Evolutionary conservation across 2,797 vertebrate species (phyloP).

Genomic region (Sebastiscus tertius): DNA sequence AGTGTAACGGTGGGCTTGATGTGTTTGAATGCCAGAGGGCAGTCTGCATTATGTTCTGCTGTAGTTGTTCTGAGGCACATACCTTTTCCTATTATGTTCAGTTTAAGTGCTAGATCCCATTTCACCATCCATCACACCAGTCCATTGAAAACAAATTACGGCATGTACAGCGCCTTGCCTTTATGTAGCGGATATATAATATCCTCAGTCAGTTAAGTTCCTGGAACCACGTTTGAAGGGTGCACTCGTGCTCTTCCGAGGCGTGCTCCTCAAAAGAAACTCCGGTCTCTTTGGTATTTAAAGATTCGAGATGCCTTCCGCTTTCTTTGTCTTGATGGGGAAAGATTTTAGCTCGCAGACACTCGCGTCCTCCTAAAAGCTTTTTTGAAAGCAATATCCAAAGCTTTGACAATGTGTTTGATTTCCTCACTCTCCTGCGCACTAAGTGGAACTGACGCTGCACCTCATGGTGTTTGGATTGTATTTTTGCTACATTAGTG

Average conservation of each 20-base stretch:
- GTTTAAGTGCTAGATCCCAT: neutral
- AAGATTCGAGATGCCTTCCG: slow-evolving; percentile 33
- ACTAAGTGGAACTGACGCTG: slow-evolving; percentile 56
- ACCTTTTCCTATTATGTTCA: neutral
- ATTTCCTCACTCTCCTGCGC: slow-evolving; percentile 37
- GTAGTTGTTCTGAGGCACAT: neutral
- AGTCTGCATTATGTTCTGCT: neutral
- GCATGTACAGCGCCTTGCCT: slow-evolving; percentile 4
- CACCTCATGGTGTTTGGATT: slow-evolving; percentile 33
- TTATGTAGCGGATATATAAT: slow-evolving; percentile 9
- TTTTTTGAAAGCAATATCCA: slow-evolving; percentile 50
- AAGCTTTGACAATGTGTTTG: slow-evolving; percentile 43
- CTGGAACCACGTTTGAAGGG: slow-evolving; percentile 19
- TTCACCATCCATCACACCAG: slow-evolving; percentile 10
- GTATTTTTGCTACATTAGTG: slow-evolving; percentile 40
- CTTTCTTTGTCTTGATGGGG: slow-evolving; percentile 44
- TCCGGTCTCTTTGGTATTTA: slow-evolving; percentile 29
- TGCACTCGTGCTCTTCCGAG: slow-evolving; percentile 18
- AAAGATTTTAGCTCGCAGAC: slow-evolving; percentile 42
- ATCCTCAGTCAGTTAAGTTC: slow-evolving; percentile 14
- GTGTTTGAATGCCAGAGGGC: slow-evolving; percentile 23
- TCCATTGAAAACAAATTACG: slow-evolving; percentile 18
- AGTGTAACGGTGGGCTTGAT: neutral
- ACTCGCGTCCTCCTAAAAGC: slow-evolving; percentile 56
- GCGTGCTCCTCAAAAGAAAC: slow-evolving; percentile 18